Conservation (phyloP, 2,113 vertebrate species). For the Pao palembangensis region DNA sequence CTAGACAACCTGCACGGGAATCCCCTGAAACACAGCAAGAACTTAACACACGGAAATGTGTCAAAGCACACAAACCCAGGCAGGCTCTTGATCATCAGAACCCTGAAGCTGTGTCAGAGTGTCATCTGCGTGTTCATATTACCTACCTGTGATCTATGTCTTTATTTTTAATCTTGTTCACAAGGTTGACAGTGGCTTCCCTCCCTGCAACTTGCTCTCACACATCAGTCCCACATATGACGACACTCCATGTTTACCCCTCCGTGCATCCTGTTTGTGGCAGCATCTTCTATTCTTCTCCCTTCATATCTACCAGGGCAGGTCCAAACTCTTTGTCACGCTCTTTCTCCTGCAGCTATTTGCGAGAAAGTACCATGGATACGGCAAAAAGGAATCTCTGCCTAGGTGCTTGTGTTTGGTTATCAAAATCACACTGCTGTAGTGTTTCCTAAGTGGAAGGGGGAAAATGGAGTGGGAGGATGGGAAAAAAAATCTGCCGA, state of each 20-base stretch:
- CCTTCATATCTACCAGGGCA: conserved; percentile 44
- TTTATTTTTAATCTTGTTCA: conserved; percentile 38
- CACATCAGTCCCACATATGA: conserved; percentile 61
- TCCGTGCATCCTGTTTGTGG: conserved; percentile 64
- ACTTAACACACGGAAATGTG: conserved; percentile 27
- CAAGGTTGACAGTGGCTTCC: conserved; percentile 41
- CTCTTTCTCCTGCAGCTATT: conserved; percentile 29
- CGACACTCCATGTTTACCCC: conserved; percentile 61
- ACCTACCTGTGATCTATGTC: conserved; percentile 50
- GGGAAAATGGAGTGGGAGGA: conserved; percentile 21
- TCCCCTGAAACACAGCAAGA: conserved; percentile 53
- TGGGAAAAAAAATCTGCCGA: conserved; percentile 43
- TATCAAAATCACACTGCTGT: conserved; percentile 40
- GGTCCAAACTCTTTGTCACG: conserved; percentile 39
- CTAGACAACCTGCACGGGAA: conserved; percentile 67
- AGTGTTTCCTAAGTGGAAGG: conserved; percentile 53
- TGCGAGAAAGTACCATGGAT: conserved; percentile 13
- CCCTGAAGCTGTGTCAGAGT: conserved; percentile 17
- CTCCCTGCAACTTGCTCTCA: conserved; percentile 20
- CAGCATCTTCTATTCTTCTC: conserved; percentile 47
- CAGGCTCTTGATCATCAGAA: conserved; percentile 32
- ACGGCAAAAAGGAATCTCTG: conserved; percentile 29
- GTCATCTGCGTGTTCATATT: conserved; percentile 51
- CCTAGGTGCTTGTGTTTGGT: conserved; percentile 38
- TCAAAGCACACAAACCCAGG: conserved; percentile 26